phyloP scores from a whole-genome alignment of 2,797 vertebrate species.

The Smutsia gigantea region DNA sequence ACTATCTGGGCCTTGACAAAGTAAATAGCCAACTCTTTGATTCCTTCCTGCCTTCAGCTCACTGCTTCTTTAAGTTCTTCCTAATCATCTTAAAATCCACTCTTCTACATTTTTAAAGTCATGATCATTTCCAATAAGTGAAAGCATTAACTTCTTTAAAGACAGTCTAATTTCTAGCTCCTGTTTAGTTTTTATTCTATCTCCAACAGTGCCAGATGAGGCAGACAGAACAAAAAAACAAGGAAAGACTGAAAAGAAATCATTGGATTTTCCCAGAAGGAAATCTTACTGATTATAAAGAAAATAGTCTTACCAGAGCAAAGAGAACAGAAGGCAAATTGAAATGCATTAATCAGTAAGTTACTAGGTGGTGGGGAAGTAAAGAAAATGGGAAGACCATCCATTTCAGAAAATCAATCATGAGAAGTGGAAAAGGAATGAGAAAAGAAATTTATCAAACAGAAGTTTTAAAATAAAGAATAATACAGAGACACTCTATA shows the following conservation, averaged over 20 bases:
- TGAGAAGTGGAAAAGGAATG: not conserved
- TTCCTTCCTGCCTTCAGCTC: not conserved
- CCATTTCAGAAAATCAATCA: not conserved
- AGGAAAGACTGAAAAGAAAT: not conserved
- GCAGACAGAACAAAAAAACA: not conserved
- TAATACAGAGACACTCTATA: not conserved
- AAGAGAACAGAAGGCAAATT: slow-evolving; percentile 24
- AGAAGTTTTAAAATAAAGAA: not conserved
- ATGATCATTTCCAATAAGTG: not conserved
- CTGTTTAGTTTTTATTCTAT: slow-evolving; percentile 2
- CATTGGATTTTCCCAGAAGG: slow-evolving; percentile 46
- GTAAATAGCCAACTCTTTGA: not conserved
- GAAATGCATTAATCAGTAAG: slow-evolving; percentile 21
- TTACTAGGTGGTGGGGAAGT: not conserved
- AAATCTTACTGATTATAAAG: slow-evolving; percentile 36
- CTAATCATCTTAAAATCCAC: not conserved
- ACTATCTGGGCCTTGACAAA: not conserved
- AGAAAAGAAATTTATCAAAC: not conserved
- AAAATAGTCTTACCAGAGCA: not conserved
- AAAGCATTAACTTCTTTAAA: slow-evolving; percentile 28
- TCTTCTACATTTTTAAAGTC: slow-evolving; percentile 21
- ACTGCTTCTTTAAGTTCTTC: not conserved
- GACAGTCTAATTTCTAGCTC: not conserved
- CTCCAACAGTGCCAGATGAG: slow-evolving; percentile 22
- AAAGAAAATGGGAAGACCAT: not conserved